These are phyloP conservation scores for Octonoba sinensis DNA, from an alignment of 2,888 invertebrate species.

Conservation along the genomic window DNA sequence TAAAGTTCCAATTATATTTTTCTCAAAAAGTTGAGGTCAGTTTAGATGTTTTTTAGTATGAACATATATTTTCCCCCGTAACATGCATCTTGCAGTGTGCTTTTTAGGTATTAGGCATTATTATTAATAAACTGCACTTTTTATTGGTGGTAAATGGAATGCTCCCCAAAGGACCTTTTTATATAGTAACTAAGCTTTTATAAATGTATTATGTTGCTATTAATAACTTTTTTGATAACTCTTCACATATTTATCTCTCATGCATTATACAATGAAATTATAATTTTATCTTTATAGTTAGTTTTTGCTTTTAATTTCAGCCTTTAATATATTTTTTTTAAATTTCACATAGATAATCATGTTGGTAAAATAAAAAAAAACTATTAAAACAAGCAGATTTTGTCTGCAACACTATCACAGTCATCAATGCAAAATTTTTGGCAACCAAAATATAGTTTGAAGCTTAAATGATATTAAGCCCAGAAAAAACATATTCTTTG, in stretches of 20 bases:
- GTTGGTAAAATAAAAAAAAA: too few species aligned
- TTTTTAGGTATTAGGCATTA: slow-evolving; percentile 53
- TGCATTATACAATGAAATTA: slow-evolving; percentile 21
- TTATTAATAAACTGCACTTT: slow-evolving; percentile 55
- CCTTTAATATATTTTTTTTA: not conserved
- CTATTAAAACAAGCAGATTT: too few species aligned
- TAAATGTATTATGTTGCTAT: slow-evolving; percentile 56
- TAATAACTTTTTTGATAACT: slow-evolving; percentile 32
- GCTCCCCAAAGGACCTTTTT: slow-evolving; percentile 37
- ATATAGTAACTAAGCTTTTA: slow-evolving; percentile 47
- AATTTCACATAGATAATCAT: too few species aligned
- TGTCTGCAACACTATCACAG: too few species aligned
- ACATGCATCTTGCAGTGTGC: slow-evolving; percentile 53
- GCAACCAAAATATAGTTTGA: too few species aligned
- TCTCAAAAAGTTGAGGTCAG: too few species aligned
- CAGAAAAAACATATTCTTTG: too few species aligned
- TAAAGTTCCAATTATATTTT: too few species aligned
- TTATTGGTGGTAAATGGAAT: slow-evolving; percentile 56
- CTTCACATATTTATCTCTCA: slow-evolving; percentile 22
- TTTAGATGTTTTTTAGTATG: too few species aligned
- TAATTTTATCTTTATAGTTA: slow-evolving; percentile 38
- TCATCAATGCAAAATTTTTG: too few species aligned
- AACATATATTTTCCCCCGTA: not conserved
- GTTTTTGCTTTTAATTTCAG: slow-evolving; percentile 39
- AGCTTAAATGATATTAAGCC: too few species aligned